Conservation (phyloP, 2,888 invertebrate genomes). For the Zhengitettix transpicula region DNA sequence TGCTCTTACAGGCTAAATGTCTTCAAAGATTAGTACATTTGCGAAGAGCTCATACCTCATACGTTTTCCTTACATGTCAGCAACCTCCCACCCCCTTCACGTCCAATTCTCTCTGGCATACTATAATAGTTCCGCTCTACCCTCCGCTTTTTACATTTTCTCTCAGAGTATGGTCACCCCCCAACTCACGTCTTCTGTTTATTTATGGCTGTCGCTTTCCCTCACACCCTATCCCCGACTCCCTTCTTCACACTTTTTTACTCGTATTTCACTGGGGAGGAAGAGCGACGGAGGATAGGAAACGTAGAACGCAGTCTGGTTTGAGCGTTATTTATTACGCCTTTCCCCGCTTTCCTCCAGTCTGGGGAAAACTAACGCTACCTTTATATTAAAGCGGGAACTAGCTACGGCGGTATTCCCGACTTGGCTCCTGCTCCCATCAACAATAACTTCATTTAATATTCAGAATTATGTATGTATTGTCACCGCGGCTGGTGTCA, state of each 20-base stretch:
- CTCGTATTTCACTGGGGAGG: slow-evolving; percentile 23
- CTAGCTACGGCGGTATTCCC: not conserved
- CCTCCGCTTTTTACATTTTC: not conserved
- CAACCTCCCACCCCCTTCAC: not conserved
- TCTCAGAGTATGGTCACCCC: not conserved
- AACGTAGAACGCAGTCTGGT: slow-evolving; percentile 19
- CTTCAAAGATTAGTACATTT: too few relatives aligned
- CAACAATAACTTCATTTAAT: not conserved
- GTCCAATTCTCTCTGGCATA: not conserved
- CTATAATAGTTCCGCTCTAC: not conserved
- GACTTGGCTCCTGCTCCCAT: not conserved
- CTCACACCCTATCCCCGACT: slow-evolving; percentile 3
- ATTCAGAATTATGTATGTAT: not conserved
- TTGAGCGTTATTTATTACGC: slow-evolving; percentile 29
- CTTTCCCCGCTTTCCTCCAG: not conserved
- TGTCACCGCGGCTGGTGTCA: not conserved
- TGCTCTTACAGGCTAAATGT: too few relatives aligned
- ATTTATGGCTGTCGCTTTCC: slow-evolving; percentile 11
- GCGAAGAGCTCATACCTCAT: too few relatives aligned
- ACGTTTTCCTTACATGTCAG: too few relatives aligned
- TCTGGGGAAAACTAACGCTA: not conserved
- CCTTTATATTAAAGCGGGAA: not conserved
- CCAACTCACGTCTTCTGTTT: slow-evolving; percentile 8
- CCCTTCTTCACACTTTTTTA: slow-evolving; percentile 22
- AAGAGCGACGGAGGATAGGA: slow-evolving; percentile 14